Evolutionary conservation across 2,888 invertebrate species (phyloP), one percentile per base, ranked within the genome.

Genomic region (Apodemia mormo): DNA sequence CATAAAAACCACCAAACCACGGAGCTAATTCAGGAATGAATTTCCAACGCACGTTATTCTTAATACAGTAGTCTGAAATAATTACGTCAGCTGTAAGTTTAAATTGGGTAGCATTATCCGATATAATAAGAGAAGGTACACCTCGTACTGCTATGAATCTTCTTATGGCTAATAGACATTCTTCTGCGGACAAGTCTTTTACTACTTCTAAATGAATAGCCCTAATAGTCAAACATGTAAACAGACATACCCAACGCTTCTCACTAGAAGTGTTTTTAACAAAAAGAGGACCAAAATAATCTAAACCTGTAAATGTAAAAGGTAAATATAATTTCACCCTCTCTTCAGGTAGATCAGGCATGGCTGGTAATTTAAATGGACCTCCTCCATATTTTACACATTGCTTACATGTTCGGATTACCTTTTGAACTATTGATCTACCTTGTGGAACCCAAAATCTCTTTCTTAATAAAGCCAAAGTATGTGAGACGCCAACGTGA

Each of bases 341-440:
- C 37, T 77, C 78, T 56, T 45, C 29, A 37, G 78, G 78, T 69
- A 78, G 64, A 2, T 71, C 73, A 29, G 78, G 78, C 10, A 73
- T 74, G 0, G 66, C 3, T 49, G 76, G 78, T 33, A 79, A 58
- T 68, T 74, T 75, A 66, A 70, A 79, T 0, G 80, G 78, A 1
- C 77, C 78, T 29, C 78, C 76, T 1, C 74, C 75, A 52, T 79
- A 74, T 67, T 78, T 79, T 1, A 66, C 52, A 66, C 78, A 79
- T 8, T 64, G 45, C 9, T 52, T 22, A 65, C 77, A 77, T 49
- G 65, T 74, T 30, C 65, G 71, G 0, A 77, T 12, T 4, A 66
- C 49, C 14, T 49, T 66, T 45, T 66, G 66, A 45, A 66, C 66
- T 30, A 12, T 29, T 30, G 49, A 66, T n/a, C 66, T 29, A 14